Evolutionary conservation across 2,113 vertebrate genomes (phyloP).

Genomic region (Brevimyrus niger): DNA sequence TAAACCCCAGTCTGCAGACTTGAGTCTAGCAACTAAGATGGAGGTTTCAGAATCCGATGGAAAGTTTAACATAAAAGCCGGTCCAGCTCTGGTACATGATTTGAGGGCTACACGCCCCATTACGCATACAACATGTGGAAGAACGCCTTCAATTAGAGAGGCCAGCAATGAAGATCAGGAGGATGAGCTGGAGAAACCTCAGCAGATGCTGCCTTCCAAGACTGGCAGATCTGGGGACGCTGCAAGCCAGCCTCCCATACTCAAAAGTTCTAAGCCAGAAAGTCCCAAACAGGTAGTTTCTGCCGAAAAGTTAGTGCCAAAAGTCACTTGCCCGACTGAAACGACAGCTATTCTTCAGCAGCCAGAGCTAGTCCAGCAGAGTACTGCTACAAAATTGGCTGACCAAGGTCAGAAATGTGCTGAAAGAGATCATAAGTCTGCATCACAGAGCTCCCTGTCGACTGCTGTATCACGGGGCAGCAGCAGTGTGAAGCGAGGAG

Average conservation of each 20-base stretch:
- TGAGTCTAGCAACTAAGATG: conserved; percentile 36
- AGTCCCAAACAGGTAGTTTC: conserved; percentile 13
- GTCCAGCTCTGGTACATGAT: conserved; percentile 43
- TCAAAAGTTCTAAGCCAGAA: conserved; percentile 23
- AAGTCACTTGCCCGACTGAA: background rate
- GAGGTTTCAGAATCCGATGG: conserved; percentile 31
- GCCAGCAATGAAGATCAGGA: conserved; percentile 68
- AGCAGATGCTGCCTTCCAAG: conserved; percentile 15
- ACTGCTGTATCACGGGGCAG: background rate
- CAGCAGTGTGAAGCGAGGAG: background rate
- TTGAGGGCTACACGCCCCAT: conserved; percentile 51
- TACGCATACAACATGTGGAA: conserved; percentile 59
- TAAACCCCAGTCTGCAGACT: conserved; percentile 34
- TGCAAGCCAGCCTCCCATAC: conserved; percentile 25
- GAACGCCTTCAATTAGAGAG: conserved; percentile 62
- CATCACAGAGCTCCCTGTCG: conserved; percentile 12
- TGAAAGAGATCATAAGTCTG: conserved; percentile 11
- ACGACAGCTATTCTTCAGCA: conserved; percentile 6
- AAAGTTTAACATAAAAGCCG: conserved; percentile 45
- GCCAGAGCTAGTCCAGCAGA: conserved; percentile 25
- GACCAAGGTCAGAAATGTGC: conserved; percentile 17
- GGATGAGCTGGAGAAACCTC: conserved; percentile 51
- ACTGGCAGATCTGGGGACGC: conserved; percentile 15
- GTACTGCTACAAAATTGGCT: conserved; percentile 11
- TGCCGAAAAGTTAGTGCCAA: background rate